Evolutionary conservation across 2,888 invertebrate genomes (phyloP), one percentile per base, ranked within the genome.

Genomic region (Heterodera filipjevi): DNA sequence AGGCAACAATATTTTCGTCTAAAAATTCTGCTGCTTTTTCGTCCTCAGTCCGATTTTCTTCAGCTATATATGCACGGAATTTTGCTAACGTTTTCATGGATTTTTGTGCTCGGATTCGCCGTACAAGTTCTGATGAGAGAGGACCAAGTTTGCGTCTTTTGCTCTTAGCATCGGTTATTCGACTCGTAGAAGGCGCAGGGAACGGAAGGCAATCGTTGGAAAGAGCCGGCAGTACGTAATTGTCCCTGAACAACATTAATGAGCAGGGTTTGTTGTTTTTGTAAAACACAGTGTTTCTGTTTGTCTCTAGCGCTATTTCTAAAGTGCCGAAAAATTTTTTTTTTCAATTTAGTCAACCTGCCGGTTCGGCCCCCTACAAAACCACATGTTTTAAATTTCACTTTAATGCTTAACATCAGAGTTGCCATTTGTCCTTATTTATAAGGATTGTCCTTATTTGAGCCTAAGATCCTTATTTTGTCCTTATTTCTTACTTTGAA

Each of bases 21-120:
- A 27, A 22, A 6, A 59, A 59, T 27, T 59, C 59, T 27, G n/a
- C 27, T 27, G 59, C 5, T 1, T n/a, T 6, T n/a, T 8, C 59
- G 8, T 59, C 59, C 59, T 59, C 59, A 27, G 8, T 59, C 1
- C 27, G 49, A 16, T 19, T 59, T 12, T 59, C 59, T 2, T 59
- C 59, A 27, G 59, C 12, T n/a, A 59, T 10, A 59, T 27, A 59
- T 8, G 59, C 59, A 59, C 59, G 59, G 10, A 59, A 59, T n/a
- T 59, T 59, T 8, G 27, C n/a, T 12, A 59, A 59, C 5, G 59
- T 27, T 2, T n/a, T 59, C 59, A 59, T 59, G 59, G 59, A 59
- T 59, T 59, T 59, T n/a, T 59, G 59, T n/a, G 59, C n/a, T 59
- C 59, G 59, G 27, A 59, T 59, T 59, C 59, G 59, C 27, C 27